Conservation (phyloP, 2,888 invertebrate genomes). For the Nesidiocoris tenuis region DNA sequence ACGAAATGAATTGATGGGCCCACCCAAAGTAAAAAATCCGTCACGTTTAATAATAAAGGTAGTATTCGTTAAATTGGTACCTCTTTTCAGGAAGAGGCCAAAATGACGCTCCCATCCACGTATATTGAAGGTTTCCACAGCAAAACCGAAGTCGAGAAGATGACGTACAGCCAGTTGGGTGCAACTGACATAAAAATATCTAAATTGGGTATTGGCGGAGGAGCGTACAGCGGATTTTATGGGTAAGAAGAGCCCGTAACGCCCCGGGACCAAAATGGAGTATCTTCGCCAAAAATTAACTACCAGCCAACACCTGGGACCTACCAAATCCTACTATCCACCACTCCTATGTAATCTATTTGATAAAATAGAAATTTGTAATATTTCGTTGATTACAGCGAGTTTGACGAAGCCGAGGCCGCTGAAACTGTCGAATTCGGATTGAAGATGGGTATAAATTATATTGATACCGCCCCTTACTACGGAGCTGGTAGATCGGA, state of each 20-base stretch:
- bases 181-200: slow-evolving; percentile 72
- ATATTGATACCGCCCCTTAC: slow-evolving; percentile 89
- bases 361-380: too few relatives aligned
- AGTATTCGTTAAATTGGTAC: too few relatives aligned
- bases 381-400: too few relatives aligned
- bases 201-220: slow-evolving; percentile 72
- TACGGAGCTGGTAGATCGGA: slow-evolving; percentile 89
- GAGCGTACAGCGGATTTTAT: slow-evolving; percentile 68
- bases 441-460: slow-evolving; percentile 80
- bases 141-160: slow-evolving; percentile 61
- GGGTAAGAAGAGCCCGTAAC: too few relatives aligned
- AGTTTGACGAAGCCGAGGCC: slow-evolving; percentile 66
- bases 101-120: slow-evolving; percentile 58
- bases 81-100: too few relatives aligned
- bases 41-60: too few relatives aligned
- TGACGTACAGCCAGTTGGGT: slow-evolving; percentile 74
- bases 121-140: slow-evolving; percentile 67
- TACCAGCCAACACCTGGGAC: too few relatives aligned
- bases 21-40: too few relatives aligned
- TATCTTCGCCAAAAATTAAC: neutral
- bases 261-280: too few relatives aligned
- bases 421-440: slow-evolving; percentile 69
- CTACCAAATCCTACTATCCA: too few relatives aligned
- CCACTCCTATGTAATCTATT: too few relatives aligned
- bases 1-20: too few relatives aligned